Evolutionary conservation across 92 coral and sea anemone species (phyloP).

Genomic region (Bergia sp.): DNA sequence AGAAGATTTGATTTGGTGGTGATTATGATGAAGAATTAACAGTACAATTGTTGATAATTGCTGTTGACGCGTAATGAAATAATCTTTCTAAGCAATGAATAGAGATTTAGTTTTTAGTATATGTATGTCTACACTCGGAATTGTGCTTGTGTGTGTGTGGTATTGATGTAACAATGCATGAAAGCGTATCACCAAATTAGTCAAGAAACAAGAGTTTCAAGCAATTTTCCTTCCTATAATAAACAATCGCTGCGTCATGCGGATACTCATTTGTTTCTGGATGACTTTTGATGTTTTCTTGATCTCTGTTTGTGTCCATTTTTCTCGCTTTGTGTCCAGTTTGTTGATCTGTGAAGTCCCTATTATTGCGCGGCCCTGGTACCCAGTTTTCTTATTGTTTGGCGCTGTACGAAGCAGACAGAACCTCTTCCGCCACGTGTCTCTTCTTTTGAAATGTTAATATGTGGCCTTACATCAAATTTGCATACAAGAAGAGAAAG

Average conservation of each 20-base stretch:
- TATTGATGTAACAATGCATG: not conserved
- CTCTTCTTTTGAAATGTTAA: conserved; percentile 11
- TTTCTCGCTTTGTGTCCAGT: no score
- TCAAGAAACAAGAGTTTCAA: no score
- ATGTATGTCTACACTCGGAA: not conserved
- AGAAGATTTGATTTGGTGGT: no score
- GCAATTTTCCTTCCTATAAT: no score
- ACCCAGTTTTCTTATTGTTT: not conserved
- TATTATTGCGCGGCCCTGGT: conserved; percentile 12
- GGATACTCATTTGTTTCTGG: not conserved
- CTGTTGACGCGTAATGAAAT: not conserved
- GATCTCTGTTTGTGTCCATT: not conserved
- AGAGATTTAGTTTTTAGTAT: not conserved
- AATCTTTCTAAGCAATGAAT: not conserved
- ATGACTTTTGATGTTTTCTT: not conserved
- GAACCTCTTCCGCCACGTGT: conserved; percentile 43
- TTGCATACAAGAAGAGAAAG: conserved; percentile 16
- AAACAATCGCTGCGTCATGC: no score
- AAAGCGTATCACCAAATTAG: no score
- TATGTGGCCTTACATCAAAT: not conserved
- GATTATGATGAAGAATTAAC: no score
- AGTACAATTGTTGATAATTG: no score
- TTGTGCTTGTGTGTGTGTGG: not conserved
- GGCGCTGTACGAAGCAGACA: not conserved
- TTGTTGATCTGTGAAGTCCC: not conserved